Evolutionary conservation across 2,113 vertebrate species (phyloP).

Genomic region (Catharus bicknelli): DNA sequence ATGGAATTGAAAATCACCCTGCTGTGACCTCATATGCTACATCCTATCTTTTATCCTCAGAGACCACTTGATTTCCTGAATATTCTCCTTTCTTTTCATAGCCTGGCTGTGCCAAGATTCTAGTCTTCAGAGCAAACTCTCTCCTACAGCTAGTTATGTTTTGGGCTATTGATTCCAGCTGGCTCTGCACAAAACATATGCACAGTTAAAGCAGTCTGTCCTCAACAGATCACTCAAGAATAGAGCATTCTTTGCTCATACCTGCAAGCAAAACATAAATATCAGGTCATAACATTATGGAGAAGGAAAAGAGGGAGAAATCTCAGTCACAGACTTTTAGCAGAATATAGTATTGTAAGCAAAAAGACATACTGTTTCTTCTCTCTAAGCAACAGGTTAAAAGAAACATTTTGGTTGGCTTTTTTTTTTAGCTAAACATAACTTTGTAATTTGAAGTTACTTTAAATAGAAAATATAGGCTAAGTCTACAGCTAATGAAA

Average conservation of each 20-base stretch:
- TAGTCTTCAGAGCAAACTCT: not conserved
- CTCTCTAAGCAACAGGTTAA: not conserved
- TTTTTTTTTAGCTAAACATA: not conserved
- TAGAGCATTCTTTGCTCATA: not conserved
- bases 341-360: not conserved
- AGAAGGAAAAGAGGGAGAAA: not conserved
- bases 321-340: not conserved
- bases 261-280: not conserved
- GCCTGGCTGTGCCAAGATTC: not conserved
- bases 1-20: not conserved
- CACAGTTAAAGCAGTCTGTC: not conserved
- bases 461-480: not conserved
- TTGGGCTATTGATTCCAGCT: not conserved
- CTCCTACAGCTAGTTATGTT: rapidly evolving
- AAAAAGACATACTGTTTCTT: not conserved
- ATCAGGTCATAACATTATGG: not conserved
- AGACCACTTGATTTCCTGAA: not conserved
- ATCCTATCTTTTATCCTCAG: not conserved
- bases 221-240: not conserved
- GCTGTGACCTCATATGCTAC: not conserved
- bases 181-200: not conserved
- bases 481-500: not conserved
- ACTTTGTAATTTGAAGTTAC: not conserved
- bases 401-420: not conserved
- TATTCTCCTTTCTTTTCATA: not conserved